These are phyloP conservation scores for Nanorana parkeri DNA, from an alignment of 2,113 vertebrate species.

Conservation along the genomic window DNA sequence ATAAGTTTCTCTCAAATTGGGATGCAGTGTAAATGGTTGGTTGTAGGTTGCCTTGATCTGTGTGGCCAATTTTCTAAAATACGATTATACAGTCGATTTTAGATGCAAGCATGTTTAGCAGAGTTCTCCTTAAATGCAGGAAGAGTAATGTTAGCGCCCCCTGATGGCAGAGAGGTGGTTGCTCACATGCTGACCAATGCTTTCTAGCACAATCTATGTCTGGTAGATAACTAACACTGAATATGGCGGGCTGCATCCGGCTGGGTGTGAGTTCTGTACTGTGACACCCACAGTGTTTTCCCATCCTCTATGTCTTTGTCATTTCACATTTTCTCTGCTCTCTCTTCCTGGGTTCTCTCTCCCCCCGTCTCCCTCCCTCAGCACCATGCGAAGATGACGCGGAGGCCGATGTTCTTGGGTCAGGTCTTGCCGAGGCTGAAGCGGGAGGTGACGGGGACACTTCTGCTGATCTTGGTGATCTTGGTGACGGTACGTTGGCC, in stretches of 20 bases:
- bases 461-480: constrained; percentile 88
- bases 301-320: not conserved
- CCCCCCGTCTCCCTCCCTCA: constrained; percentile 69
- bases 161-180: not conserved
- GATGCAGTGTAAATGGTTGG: no score
- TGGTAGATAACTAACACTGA: not conserved
- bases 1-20: no score
- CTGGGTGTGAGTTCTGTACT: not conserved
- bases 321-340: not conserved
- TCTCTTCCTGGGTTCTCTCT: not conserved
- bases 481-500: constrained; percentile 84
- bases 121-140: no score
- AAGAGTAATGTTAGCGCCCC: not conserved
- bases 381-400: constrained; percentile 82
- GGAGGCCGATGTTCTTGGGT: constrained; percentile 78
- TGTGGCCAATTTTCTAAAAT: no score
- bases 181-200: constrained; percentile 18
- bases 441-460: constrained; percentile 79
- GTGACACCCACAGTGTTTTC: no score
- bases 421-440: constrained; percentile 82
- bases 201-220: not conserved
- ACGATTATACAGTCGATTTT: no score
- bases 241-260: not conserved
- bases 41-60: no score
- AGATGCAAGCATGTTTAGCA: no score